A percentile compares a stretch with the other conserved stretches of the same genome.
These are phyloP conservation scores for Meloidogyne floridensis DNA, from an alignment of 1,140 invertebrate species.

Conservation along the genomic window DNA sequence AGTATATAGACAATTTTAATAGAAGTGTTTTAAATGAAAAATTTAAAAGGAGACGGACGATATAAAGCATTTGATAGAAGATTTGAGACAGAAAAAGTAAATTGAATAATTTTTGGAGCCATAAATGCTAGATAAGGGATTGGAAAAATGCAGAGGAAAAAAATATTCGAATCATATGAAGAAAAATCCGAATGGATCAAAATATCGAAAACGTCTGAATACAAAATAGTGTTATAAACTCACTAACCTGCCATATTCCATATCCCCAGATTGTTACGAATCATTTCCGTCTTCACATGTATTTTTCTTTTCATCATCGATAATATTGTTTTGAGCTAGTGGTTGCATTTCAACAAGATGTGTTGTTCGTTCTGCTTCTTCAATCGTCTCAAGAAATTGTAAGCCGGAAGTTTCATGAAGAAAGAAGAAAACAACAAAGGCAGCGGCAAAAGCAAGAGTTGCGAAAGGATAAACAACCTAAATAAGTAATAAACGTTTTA, in stretches of 20 bases:
- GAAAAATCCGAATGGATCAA: too few species aligned
- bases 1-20: neutral
- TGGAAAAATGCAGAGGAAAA: too few species aligned
- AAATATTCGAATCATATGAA: too few species aligned
- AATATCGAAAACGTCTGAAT: too few species aligned
- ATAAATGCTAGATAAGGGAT: neutral
- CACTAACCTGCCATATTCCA: too few species aligned
- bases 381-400: conserved; percentile 61
- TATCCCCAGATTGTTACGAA: too few species aligned
- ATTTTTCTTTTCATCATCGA: neutral
- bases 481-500: neutral
- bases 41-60: neutral
- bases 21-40: neutral
- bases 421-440: conserved; percentile 53
- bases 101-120: neutral
- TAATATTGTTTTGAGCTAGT: neutral
- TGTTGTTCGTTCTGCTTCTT: conserved; percentile 51
- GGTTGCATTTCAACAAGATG: conserved; percentile 43
- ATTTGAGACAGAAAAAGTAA: neutral
- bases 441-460: conserved; percentile 52
- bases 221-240: too few species aligned
- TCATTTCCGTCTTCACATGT: neutral
- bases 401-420: conserved; percentile 61
- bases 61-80: neutral
- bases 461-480: conserved; percentile 50